These are phyloP conservation scores for Psix sp. DNA, from an alignment of 1,140 invertebrate genomes.

Conservation along the genomic window DNA sequence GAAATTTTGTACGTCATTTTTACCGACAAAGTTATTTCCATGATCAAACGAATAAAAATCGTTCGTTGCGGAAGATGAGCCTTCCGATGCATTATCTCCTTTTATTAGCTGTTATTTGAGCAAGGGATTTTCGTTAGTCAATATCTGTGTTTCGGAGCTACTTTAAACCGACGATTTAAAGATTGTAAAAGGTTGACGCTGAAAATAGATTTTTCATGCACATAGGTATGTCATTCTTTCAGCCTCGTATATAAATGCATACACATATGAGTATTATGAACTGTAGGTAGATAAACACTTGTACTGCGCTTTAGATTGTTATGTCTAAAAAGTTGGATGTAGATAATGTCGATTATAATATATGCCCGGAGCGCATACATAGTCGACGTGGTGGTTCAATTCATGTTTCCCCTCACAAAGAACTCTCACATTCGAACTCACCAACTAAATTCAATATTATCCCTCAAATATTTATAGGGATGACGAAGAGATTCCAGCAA, in stretches of 20 bases:
- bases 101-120: too few species aligned
- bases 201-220: conserved; percentile 6
- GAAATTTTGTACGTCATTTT: too few species aligned
- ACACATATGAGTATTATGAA: conserved; percentile 11
- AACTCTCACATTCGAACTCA: conserved; percentile 12
- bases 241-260: background rate
- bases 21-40: too few species aligned
- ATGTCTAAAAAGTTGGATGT: conserved; percentile 50
- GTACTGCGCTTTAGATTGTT: conserved; percentile 27
- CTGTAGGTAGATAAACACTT: conserved; percentile 40
- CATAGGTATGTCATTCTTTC: conserved; percentile 7
- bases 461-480: conserved; percentile 14
- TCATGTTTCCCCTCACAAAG: conserved; percentile 21
- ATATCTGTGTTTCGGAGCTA: too few species aligned
- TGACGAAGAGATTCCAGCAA: conserved; percentile 2
- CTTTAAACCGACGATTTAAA: background rate
- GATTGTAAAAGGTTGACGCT: background rate
- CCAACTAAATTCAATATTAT: conserved; percentile 17
- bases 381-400: conserved; percentile 27
- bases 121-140: too few species aligned
- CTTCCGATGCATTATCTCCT: too few species aligned
- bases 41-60: too few species aligned
- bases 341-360: conserved; percentile 49
- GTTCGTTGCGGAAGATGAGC: too few species aligned
- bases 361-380: conserved; percentile 31